A percentile compares a stretch with the other conserved stretches of the same genome.
Evolutionary conservation across 2,113 vertebrate species (phyloP).

Genomic region (Hemibagrus wyckioides): DNA sequence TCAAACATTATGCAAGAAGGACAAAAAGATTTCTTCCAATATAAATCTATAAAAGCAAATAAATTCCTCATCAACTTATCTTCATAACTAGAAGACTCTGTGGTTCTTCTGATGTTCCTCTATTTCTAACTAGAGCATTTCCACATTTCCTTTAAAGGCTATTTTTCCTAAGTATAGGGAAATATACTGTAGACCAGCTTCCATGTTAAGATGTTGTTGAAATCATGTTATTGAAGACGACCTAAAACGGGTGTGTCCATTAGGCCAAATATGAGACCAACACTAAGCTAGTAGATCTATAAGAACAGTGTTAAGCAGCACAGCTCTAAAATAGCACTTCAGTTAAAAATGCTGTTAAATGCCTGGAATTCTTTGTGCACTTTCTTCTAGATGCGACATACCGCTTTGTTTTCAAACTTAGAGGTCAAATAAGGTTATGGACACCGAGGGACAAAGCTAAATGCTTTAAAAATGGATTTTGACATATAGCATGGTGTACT

Average conservation of each 20-base stretch:
- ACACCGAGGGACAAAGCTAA: neutral
- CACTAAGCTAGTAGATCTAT: neutral
- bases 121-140: neutral
- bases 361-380: neutral
- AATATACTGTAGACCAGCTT: neutral
- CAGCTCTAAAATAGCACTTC: conserved; percentile 9
- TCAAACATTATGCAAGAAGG: no score
- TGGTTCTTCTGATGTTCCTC: neutral
- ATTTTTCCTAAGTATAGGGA: neutral
- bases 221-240: neutral
- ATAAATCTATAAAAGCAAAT: neutral
- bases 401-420: neutral
- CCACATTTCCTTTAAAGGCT: neutral
- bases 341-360: conserved; percentile 11
- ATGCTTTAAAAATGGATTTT: neutral
- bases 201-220: neutral
- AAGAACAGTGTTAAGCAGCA: neutral
- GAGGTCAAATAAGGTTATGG: neutral
- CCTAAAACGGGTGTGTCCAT: neutral
- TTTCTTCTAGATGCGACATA: neutral
- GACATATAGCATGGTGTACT: neutral
- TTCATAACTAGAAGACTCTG: neutral
- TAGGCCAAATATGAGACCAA: neutral
- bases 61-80: neutral
- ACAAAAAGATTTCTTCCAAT: neutral